Percentiles rank a stretch among this genome's conserved stretches.
Evolutionary conservation across 2,797 vertebrate genomes (phyloP).

Genomic region (Spea hammondii): DNA sequence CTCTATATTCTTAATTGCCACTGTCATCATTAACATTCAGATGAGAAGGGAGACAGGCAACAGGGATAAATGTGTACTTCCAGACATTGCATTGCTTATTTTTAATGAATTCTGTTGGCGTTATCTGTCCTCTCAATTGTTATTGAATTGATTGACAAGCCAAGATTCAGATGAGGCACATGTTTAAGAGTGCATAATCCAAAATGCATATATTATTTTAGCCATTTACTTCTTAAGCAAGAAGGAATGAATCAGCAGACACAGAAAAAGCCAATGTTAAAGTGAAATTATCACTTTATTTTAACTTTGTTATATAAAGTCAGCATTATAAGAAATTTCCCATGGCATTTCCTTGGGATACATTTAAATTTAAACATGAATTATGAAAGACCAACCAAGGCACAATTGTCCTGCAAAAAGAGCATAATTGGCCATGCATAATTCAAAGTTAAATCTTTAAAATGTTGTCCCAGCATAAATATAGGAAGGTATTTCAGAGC

Average conservation of each 20-base stretch:
- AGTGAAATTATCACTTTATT: neutral
- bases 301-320: neutral
- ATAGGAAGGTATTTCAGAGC: too few relatives aligned
- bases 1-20: constrained; percentile 36
- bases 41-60: constrained; percentile 30
- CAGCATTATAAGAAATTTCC: neutral
- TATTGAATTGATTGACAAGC: constrained; percentile 43
- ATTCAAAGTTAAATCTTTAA: too few relatives aligned
- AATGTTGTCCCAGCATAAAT: too few relatives aligned
- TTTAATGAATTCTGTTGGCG: constrained; percentile 45
- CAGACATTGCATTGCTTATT: constrained; percentile 24
- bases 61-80: constrained; percentile 32
- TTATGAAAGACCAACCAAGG: too few relatives aligned
- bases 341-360: neutral
- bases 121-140: constrained; percentile 41
- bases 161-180: constrained; percentile 17
- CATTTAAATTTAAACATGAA: neutral
- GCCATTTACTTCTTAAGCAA: constrained; percentile 19
- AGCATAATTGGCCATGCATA: too few relatives aligned
- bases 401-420: too few relatives aligned
- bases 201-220: constrained; percentile 28
- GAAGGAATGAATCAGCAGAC: constrained; percentile 6
- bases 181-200: constrained; percentile 38
- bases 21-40: constrained; percentile 49
- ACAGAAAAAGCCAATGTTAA: neutral